A percentile compares a stretch with the other conserved stretches of the same genome.
phyloP scores from a whole-genome alignment of 2,888 invertebrate genomes.

The Spodoptera picta region DNA sequence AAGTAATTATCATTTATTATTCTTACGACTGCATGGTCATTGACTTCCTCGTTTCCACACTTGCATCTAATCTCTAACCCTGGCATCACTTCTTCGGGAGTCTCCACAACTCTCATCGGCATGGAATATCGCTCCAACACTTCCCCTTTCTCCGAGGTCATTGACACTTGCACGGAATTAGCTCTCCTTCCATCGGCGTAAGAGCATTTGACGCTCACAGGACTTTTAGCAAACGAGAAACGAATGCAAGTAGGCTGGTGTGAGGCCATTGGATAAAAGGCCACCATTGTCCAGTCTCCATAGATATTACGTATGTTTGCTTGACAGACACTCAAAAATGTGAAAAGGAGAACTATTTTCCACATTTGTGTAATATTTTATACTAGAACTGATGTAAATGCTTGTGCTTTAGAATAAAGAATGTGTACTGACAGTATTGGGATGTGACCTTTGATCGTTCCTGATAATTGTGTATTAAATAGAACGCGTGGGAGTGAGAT shows the following conservation, averaged over 20 bases:
- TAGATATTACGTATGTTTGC: constrained; percentile 15
- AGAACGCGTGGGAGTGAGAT: too few relatives aligned
- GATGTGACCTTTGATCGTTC: too few relatives aligned
- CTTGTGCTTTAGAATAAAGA: too few relatives aligned
- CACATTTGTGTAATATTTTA: constrained; percentile 6
- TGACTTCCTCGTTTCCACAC: constrained; percentile 27
- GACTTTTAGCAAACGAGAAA: constrained; percentile 25
- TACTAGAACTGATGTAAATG: too few relatives aligned
- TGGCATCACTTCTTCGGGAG: constrained; percentile 23
- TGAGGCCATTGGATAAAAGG: constrained; percentile 24
- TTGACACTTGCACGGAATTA: constrained; percentile 26
- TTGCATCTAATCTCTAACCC: constrained; percentile 23
- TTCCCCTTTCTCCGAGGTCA: constrained; percentile 29
- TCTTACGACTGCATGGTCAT: constrained; percentile 31
- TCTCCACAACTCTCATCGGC: constrained; percentile 30
- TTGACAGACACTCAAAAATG: constrained; percentile 4
- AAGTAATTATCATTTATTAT: constrained; percentile 30
- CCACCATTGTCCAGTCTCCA: constrained; percentile 35
- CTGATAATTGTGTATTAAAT: too few relatives aligned
- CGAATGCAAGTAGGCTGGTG: constrained; percentile 21
- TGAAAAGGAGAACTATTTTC: constrained; percentile 20
- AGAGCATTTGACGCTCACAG: constrained; percentile 15
- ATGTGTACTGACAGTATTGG: too few relatives aligned
- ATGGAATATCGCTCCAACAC: constrained; percentile 28
- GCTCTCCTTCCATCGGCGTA: constrained; percentile 29